These are phyloP conservation scores for Bufo gargarizans DNA, from an alignment of 2,113 vertebrate genomes.

Conservation along the genomic window DNA sequence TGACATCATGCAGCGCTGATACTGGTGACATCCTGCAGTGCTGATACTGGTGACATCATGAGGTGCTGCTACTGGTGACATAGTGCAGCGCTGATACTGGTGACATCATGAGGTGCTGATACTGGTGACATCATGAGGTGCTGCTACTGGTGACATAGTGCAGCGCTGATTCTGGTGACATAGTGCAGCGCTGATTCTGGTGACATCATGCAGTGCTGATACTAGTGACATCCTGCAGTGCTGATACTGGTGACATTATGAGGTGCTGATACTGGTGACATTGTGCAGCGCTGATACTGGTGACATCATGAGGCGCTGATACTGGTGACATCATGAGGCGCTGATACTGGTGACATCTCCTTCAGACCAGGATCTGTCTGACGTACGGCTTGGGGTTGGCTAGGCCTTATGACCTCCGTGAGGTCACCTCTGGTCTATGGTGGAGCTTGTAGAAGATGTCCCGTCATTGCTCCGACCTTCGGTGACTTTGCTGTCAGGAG, in stretches of 20 bases:
- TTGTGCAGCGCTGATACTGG: not conserved
- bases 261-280: not conserved
- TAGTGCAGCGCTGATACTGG: not conserved
- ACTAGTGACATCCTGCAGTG: not conserved
- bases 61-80: not conserved
- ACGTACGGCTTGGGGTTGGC: no score
- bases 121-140: not conserved
- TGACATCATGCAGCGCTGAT: not conserved
- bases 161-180: no score
- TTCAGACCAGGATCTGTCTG: no score
- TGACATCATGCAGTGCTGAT: not conserved
- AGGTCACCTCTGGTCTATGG: no score
- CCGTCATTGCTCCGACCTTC: not conserved
- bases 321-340: not conserved
- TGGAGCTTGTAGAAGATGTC: not conserved
- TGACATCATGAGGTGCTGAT: not conserved
- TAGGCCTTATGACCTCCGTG: no score
- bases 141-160: not conserved
- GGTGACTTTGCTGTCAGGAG: not conserved
- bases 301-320: not conserved
- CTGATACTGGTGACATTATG: not conserved
- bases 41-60: not conserved
- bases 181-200: not conserved
- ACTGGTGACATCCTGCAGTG: not conserved
- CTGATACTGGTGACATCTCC: no score